Conservation (phyloP, 2,797 vertebrate genomes). For the Lindbergichthys nudifrons region DNA sequence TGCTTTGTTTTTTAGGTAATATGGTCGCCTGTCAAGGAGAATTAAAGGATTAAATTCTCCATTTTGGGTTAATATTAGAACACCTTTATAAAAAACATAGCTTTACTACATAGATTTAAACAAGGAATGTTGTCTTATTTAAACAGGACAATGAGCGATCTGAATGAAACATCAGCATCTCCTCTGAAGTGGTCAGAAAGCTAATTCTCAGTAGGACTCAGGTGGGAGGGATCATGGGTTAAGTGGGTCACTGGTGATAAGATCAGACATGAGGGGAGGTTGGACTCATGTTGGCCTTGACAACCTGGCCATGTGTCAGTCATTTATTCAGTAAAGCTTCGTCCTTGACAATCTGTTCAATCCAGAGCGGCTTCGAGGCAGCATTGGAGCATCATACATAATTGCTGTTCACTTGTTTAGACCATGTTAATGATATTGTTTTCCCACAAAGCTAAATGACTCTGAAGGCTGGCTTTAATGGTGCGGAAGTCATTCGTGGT, state of each 20-base stretch:
- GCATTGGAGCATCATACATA: conserved; percentile 52
- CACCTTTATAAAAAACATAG: neutral
- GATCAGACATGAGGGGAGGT: conserved; percentile 18
- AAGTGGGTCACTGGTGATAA: conserved; percentile 38
- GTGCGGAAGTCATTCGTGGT: conserved; percentile 62
- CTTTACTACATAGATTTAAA: neutral
- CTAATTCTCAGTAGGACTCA: neutral
- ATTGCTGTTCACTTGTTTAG: conserved; percentile 59
- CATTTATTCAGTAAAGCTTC: conserved; percentile 31
- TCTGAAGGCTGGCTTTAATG: conserved; percentile 57
- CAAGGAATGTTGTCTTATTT: neutral
- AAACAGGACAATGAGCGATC: neutral
- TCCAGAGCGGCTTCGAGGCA: conserved; percentile 45
- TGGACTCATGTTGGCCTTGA: conserved; percentile 40
- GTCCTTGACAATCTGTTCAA: conserved; percentile 36
- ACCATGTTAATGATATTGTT: conserved; percentile 63
- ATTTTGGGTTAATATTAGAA: neutral
- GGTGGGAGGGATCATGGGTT: conserved; percentile 24
- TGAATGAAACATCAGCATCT: conserved; percentile 11
- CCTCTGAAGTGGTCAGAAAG: neutral
- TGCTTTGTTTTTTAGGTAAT: neutral
- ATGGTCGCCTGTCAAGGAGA: neutral
- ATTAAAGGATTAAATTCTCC: conserved; percentile 7
- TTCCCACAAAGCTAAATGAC: conserved; percentile 49
- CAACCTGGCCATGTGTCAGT: conserved; percentile 38